Evolutionary conservation across 2,888 invertebrate species (phyloP).

Genomic region (Lymantria dispar): DNA sequence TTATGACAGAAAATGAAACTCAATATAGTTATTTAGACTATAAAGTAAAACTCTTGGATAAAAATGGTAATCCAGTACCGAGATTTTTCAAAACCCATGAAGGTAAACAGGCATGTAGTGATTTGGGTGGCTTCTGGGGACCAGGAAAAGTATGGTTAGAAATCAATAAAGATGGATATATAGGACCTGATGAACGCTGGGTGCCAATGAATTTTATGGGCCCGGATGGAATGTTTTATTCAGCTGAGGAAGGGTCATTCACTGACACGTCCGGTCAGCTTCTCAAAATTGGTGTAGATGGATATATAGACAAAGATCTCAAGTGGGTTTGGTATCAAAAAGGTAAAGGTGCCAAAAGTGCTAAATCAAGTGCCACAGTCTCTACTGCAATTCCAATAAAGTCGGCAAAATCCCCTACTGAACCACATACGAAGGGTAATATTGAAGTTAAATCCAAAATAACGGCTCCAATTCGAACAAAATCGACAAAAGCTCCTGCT

Average conservation of each 20-base stretch:
- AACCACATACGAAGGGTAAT: conserved; percentile 23
- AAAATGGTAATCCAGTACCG: conserved; percentile 63
- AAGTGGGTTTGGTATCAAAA: conserved; percentile 68
- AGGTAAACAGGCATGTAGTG: conserved; percentile 69
- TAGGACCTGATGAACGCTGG: conserved; percentile 72
- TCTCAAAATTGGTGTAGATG: conserved; percentile 66
- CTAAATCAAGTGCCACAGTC: background rate
- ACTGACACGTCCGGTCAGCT: conserved; percentile 49
- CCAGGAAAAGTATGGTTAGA: conserved; percentile 62
- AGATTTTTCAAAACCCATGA: conserved; percentile 71
- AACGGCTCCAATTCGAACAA: conserved; percentile 9
- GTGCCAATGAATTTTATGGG: conserved; percentile 68
- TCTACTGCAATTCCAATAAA: conserved; percentile 11
- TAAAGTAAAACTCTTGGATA: conserved; percentile 68
- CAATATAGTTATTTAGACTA: conserved; percentile 72
- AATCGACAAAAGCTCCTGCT: conserved; percentile 35
- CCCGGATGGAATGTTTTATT: conserved; percentile 67
- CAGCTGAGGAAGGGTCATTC: conserved; percentile 65
- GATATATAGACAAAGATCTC: conserved; percentile 65
- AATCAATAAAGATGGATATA: conserved; percentile 72
- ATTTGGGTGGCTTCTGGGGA: conserved; percentile 72
- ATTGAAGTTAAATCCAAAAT: background rate
- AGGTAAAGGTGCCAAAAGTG: conserved; percentile 13
- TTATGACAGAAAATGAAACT: conserved; percentile 43
- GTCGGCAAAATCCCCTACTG: conserved; percentile 37